These are phyloP conservation scores for Conopomorpha cramerella DNA, from an alignment of 1,140 invertebrate genomes.

Conservation along the genomic window DNA sequence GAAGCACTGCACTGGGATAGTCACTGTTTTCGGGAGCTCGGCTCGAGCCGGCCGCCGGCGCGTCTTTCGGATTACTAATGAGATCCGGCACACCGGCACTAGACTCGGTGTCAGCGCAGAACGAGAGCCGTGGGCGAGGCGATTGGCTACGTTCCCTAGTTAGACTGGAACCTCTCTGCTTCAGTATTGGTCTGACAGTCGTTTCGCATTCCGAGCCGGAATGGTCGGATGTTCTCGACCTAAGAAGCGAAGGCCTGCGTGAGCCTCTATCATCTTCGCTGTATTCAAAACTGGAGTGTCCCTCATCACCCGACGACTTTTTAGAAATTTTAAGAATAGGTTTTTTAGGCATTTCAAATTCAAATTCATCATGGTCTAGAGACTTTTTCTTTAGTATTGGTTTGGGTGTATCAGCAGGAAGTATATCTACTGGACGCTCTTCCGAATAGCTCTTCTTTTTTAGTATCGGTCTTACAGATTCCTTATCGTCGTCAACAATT, in stretches of 20 bases:
- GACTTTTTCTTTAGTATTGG: constrained; percentile 86
- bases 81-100: constrained; percentile 44
- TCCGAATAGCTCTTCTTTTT: constrained; percentile 77
- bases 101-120: constrained; percentile 56
- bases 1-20: constrained; percentile 44
- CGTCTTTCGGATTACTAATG: constrained; percentile 40
- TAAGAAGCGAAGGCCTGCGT: constrained; percentile 45
- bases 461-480: constrained; percentile 76
- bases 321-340: constrained; percentile 80
- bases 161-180: constrained; percentile 57
- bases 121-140: constrained; percentile 60
- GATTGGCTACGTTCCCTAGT: constrained; percentile 62
- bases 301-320: constrained; percentile 64
- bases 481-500: constrained; percentile 62
- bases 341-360: constrained; percentile 68
- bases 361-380: constrained; percentile 78
- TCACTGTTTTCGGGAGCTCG: constrained; percentile 17
- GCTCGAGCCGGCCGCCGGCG: constrained; percentile 41
- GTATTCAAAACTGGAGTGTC: constrained; percentile 57
- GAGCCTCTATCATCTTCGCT: constrained; percentile 59
- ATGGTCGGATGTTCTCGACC: constrained; percentile 48
- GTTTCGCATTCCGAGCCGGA: constrained; percentile 58
- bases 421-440: constrained; percentile 50
- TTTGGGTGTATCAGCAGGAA: constrained; percentile 61
- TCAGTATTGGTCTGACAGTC: constrained; percentile 60